Conservation (phyloP, 2,113 vertebrate species). For the Osmerus eperlanus region DNA sequence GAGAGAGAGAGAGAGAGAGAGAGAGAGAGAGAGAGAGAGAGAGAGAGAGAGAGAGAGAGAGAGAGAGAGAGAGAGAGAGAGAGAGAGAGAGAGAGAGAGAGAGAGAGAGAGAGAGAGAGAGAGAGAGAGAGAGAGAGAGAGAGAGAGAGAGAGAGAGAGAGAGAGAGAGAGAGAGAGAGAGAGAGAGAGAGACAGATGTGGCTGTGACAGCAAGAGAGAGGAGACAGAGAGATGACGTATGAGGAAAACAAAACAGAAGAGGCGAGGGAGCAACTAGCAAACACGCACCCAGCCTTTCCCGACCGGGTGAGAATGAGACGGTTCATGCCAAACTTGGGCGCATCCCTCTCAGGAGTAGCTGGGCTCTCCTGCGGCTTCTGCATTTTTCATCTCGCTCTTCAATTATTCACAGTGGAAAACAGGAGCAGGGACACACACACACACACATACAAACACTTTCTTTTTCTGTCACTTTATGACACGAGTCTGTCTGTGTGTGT, state of each 20-base stretch:
- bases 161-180: neutral
- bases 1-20: neutral
- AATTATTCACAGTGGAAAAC: constrained; percentile 72
- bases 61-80: neutral
- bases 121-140: no score
- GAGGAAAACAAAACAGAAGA: neutral
- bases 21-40: neutral
- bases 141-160: constrained; percentile 2
- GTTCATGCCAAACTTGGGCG: constrained; percentile 58
- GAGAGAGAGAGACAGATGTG: neutral
- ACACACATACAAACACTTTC: neutral
- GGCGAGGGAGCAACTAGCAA: neutral
- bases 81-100: neutral
- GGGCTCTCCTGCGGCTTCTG: constrained; percentile 58
- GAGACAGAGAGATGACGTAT: neutral
- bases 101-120: neutral
- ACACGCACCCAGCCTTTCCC: neutral
- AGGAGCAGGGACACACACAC: constrained; percentile 25
- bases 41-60: neutral
- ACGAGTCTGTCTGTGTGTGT: neutral
- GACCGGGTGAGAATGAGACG: neutral
- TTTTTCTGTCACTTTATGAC: neutral
- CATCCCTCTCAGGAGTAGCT: constrained; percentile 48
- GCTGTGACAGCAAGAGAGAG: neutral
- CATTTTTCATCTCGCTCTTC: constrained; percentile 65